A percentile compares a stretch with the other conserved stretches of the same genome.
phyloP scores from a whole-genome alignment of 2,113 vertebrate species.

The Tylochromis polylepis region DNA sequence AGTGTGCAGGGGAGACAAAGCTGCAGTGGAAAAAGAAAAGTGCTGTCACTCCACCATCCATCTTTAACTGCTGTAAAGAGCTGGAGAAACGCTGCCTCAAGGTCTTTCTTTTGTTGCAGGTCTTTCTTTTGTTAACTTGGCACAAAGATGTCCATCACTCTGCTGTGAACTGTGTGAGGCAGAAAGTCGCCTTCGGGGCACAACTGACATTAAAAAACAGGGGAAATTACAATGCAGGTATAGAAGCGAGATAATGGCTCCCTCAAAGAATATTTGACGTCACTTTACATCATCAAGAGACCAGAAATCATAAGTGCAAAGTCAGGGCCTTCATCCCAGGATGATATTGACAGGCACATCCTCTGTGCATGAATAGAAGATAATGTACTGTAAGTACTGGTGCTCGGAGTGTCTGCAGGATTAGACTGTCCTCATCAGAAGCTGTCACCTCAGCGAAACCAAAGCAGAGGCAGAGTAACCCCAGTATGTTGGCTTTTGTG shows the following conservation, averaged over 20 bases:
- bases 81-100: constrained; percentile 20
- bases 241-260: not conserved
- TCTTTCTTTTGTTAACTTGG: constrained; percentile 38
- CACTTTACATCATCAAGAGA: not conserved
- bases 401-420: not conserved
- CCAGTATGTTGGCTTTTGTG: not conserved
- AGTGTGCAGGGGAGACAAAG: constrained; percentile 14
- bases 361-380: not conserved
- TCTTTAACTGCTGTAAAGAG: constrained; percentile 12
- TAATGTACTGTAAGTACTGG: not conserved
- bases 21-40: not conserved
- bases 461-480: not conserved
- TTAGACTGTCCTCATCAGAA: not conserved
- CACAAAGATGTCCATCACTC: constrained; percentile 43
- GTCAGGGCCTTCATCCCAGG: not conserved
- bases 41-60: constrained; percentile 11
- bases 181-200: constrained; percentile 10
- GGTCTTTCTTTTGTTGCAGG: constrained; percentile 41
- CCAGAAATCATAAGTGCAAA: not conserved
- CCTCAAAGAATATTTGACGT: not conserved
- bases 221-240: constrained; percentile 3
- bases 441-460: not conserved
- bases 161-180: constrained; percentile 1
- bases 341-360: not conserved
- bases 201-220: constrained; percentile 1